A percentile compares a stretch with the other conserved stretches of the same genome.
phyloP scores from a whole-genome alignment of 2,113 vertebrate genomes.

The Oxyura jamaicensis region DNA sequence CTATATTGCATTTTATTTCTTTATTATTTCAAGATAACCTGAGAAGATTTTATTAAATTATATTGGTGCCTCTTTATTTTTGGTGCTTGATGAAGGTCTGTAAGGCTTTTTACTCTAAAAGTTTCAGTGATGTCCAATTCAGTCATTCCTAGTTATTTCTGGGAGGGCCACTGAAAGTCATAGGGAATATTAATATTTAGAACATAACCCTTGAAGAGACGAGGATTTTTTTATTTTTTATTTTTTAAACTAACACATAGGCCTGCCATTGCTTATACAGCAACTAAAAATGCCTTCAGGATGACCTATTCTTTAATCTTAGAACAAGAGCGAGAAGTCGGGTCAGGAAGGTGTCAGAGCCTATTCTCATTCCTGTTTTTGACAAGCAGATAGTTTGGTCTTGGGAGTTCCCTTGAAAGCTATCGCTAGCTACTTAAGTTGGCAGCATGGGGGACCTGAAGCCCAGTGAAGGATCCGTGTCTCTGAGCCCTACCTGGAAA shows the following conservation, averaged over 20 bases:
- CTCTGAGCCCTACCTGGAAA: background rate
- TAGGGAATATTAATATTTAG: background rate
- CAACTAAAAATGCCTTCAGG: background rate
- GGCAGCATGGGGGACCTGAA: fast-evolving
- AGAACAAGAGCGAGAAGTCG: background rate
- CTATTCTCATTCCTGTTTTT: background rate
- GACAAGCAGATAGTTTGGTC: background rate
- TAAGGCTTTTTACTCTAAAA: background rate
- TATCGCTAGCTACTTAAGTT: background rate
- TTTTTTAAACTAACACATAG: background rate
- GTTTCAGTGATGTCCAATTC: background rate
- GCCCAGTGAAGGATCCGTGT: background rate
- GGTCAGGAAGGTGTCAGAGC: background rate
- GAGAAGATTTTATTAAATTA: background rate
- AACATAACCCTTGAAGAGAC: background rate
- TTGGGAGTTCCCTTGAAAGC: background rate
- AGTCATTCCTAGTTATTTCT: background rate
- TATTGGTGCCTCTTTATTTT: background rate
- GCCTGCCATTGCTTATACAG: background rate
- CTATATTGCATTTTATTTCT: background rate
- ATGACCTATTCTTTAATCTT: background rate
- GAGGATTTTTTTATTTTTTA: background rate
- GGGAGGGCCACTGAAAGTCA: background rate
- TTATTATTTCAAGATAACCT: background rate
- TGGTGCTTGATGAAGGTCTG: background rate